phyloP scores from a whole-genome alignment of 2,797 vertebrate genomes.

The Fistularia tabacaria region DNA sequence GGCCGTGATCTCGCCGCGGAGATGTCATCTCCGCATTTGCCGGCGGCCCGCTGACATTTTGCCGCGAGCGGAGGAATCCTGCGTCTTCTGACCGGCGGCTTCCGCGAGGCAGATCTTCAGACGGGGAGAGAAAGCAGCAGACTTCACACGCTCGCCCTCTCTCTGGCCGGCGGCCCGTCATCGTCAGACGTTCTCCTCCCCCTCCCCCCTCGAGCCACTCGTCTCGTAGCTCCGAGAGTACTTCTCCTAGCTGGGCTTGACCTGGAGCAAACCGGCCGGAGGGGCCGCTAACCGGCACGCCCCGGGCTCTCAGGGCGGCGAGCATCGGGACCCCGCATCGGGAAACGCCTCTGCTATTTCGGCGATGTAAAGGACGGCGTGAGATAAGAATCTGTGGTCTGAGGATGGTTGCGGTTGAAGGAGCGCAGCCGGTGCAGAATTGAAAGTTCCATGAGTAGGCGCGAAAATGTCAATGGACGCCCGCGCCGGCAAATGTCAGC shows the following conservation, averaged over 20 bases:
- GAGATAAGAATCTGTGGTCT: neutral
- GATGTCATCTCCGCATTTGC: slow-evolving; percentile 43
- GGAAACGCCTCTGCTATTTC: too few relatives aligned
- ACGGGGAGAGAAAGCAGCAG: too few relatives aligned
- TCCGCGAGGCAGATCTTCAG: slow-evolving; percentile 18
- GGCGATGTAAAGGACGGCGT: neutral
- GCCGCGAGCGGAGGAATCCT: slow-evolving; percentile 34
- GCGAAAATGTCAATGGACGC: slow-evolving; percentile 62
- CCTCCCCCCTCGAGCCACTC: slow-evolving; percentile 30
- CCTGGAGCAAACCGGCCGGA: too few relatives aligned
- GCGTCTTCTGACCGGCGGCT: slow-evolving; percentile 42
- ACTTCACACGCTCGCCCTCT: slow-evolving; percentile 6
- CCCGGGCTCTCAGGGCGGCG: too few relatives aligned
- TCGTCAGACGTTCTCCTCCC: slow-evolving; percentile 6
- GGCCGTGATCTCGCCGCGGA: slow-evolving; percentile 53
- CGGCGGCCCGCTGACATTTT: slow-evolving; percentile 53
- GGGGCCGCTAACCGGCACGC: too few relatives aligned
- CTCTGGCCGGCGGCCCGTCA: slow-evolving; percentile 29
- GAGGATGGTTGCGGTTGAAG: neutral
- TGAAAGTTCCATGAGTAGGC: slow-evolving; percentile 41
- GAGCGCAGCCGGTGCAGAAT: slow-evolving; percentile 24
- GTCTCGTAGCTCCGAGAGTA: slow-evolving; percentile 50
- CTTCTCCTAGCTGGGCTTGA: too few relatives aligned
- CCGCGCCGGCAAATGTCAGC: slow-evolving; percentile 47
- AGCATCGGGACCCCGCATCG: too few relatives aligned